Conservation (phyloP, 2,888 invertebrate genomes). For the Apotomis turbidana region DNA sequence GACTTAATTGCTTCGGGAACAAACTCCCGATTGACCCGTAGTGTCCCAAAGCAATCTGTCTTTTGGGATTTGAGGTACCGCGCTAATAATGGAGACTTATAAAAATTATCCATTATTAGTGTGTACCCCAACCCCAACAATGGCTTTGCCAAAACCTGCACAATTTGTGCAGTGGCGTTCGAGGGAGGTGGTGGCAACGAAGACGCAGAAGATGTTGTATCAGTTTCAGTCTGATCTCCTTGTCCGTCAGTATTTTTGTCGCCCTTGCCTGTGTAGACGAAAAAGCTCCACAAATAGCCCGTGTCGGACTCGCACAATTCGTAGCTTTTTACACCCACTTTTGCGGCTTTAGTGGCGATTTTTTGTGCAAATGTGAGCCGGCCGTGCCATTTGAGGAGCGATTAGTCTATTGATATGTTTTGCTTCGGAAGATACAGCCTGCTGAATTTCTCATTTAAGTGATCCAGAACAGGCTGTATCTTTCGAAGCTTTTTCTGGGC, state of each 20-base stretch:
- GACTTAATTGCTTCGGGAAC: slow-evolving; percentile 2
- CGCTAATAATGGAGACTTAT: too few species aligned
- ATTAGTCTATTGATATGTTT: background rate
- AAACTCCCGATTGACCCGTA: background rate
- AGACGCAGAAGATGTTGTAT: slow-evolving; percentile 11
- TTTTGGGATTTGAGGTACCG: too few species aligned
- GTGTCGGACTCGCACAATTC: too few species aligned
- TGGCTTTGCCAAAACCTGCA: slow-evolving; percentile 3
- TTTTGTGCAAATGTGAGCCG: slow-evolving; percentile 6
- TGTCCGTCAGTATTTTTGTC: too few species aligned
- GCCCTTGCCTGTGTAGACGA: slow-evolving; percentile 1
- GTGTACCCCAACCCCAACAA: background rate
- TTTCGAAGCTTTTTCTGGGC: background rate
- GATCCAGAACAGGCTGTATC: slow-evolving; percentile 1
- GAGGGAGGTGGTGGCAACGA: background rate
- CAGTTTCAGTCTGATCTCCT: too few species aligned
- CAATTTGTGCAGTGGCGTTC: background rate
- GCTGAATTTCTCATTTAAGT: slow-evolving; percentile 10
- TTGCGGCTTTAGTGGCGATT: background rate
- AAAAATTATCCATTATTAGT: slow-evolving; percentile 4
- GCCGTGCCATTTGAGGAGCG: slow-evolving; percentile 1
- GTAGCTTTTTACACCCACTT: too few species aligned
- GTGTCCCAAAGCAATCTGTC: slow-evolving; percentile 1
- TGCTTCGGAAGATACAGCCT: background rate
- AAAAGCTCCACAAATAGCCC: too few species aligned